Conservation (phyloP, 2,888 invertebrate genomes). For the Drosophila paranaensis region DNA sequence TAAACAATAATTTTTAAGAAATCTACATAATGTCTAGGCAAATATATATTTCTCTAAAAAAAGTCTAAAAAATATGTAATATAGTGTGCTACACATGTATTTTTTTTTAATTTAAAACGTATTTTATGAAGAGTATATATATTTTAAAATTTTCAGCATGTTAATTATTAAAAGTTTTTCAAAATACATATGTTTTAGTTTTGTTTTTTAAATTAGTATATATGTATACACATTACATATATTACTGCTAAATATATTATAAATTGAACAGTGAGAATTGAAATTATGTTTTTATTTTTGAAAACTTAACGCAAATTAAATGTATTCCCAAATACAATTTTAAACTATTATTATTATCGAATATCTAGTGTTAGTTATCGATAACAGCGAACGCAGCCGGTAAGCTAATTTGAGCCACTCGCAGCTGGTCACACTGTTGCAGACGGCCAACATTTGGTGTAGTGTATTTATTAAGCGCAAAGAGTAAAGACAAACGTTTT, state of each 20-base stretch:
- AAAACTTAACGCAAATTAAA: neutral
- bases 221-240: neutral
- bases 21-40: constrained; percentile 1
- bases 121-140: neutral
- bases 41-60: constrained; percentile 1
- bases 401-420: neutral
- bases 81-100: neutral
- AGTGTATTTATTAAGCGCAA: constrained; percentile 34
- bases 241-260: neutral
- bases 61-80: neutral
- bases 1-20: constrained; percentile 6
- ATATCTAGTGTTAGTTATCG: constrained; percentile 1
- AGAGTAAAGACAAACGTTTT: constrained; percentile 6
- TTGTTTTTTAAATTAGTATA: too few species aligned
- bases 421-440: constrained; percentile 35
- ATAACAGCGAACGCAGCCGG: constrained; percentile 9
- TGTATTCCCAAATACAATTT: neutral
- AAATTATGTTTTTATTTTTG: neutral
- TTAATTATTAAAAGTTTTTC: neutral
- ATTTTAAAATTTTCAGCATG: neutral
- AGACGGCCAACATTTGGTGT: constrained; percentile 9
- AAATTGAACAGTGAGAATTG: neutral
- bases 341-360: neutral
- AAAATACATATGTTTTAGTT: too few species aligned
- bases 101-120: neutral